Conservation (phyloP, 2,888 invertebrate species). For the Andricus quercusramuli region DNA sequence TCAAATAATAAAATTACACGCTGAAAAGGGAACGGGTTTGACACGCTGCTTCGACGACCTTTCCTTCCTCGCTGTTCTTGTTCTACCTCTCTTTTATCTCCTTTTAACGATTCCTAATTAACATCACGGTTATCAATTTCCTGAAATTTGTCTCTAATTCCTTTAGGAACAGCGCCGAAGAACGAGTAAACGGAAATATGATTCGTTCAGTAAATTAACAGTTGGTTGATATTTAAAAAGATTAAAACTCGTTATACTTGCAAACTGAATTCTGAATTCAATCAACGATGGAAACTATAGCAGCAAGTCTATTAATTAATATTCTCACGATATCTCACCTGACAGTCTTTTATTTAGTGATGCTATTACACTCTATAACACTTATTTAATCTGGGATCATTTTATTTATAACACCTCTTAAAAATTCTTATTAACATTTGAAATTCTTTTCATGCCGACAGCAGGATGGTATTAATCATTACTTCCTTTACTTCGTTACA, state of each 20-base stretch:
- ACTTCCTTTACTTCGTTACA: not conserved
- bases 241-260: not conserved
- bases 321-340: not conserved
- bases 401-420: not conserved
- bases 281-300: not conserved
- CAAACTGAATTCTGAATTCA: slow-evolving; percentile 15
- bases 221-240: not conserved
- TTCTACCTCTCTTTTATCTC: slow-evolving; percentile 53
- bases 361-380: not conserved
- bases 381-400: not conserved
- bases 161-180: not conserved
- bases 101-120: slow-evolving; percentile 34
- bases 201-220: not conserved
- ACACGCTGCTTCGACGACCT: slow-evolving; percentile 47
- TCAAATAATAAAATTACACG: slow-evolving; percentile 65
- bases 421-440: not conserved
- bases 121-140: slow-evolving; percentile 33
- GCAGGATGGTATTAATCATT: not conserved
- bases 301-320: not conserved
- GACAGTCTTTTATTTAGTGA: not conserved
- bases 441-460: not conserved
- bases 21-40: slow-evolving; percentile 52
- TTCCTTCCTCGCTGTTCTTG: slow-evolving; percentile 47
- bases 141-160: slow-evolving; percentile 24
- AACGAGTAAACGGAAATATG: not conserved